Evolutionary conservation across 1,140 invertebrate species (phyloP), one percentile per base, ranked within the genome.

Genomic region (Leptinotarsa undecemlineata): DNA sequence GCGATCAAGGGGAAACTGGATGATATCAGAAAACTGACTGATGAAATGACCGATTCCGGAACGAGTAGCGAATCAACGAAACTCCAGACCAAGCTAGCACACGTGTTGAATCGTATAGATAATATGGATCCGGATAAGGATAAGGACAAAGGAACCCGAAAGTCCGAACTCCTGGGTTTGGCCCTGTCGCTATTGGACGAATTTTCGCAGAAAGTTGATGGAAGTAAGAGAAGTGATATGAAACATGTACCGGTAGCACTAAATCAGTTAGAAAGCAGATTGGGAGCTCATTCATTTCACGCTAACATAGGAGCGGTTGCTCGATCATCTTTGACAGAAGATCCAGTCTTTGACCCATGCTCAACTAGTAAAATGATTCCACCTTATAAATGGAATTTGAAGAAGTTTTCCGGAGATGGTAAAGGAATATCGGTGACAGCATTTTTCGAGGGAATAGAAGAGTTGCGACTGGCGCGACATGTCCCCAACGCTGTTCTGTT

Each of bases 361-460:
- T n/a, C n/a, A n/a, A n/a, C n/a, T n/a, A n/a, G n/a, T n/a, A n/a
- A 21, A 1, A 1, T 21, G 20, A 1, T 21, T 21, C 20, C 20
- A 21, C 20, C 20, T 21, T 21, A 21, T 21, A 1, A 21, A 21
- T 21, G 20, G 20, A 21, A 21, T 21, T 2, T 21, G 20, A 21
- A 21, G 20, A 21, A 21, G 20, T 21, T 21, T 21, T 21, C 66
- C 4, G 66, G 66, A 23, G 26, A 47, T 68, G 33, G 47, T 26
- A 33, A 42, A 19, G 51, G 51, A 42, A 13, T 68, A 19, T 74
- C 72, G 17, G 26, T 77, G 13, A 72, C 48, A 6, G 74, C 76
- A 42, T 77, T 75, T 21, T 57, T 77, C 0, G 74, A 77, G 20
- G 15, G 48, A 61, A 57, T 72, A 13, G 26, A 71, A 0, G 72